Evolutionary conservation across 2,113 vertebrate genomes (phyloP).

Genomic region (Ancistrus triradiatus): DNA sequence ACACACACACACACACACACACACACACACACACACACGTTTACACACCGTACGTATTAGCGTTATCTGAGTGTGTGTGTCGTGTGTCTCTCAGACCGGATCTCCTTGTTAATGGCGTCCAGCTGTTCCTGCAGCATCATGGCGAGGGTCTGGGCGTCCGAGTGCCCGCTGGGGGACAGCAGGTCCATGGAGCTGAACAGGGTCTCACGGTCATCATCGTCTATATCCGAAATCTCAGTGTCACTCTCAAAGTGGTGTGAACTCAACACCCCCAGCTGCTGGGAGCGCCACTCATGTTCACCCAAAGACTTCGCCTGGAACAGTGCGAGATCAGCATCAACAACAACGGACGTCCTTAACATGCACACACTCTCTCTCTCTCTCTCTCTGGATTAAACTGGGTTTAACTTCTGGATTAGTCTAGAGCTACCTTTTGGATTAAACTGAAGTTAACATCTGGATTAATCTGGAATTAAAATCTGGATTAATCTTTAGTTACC

Average conservation of each 20-base stretch:
- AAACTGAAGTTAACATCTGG: too few species aligned
- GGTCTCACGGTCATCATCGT: slow-evolving; percentile 93
- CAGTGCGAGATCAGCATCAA: too few species aligned
- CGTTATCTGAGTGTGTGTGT: too few species aligned
- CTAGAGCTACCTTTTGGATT: too few species aligned
- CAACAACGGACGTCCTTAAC: too few species aligned
- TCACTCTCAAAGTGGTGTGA: slow-evolving; percentile 94
- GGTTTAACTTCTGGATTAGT: too few species aligned
- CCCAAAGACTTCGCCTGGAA: slow-evolving; percentile 89
- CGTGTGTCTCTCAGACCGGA: slow-evolving; percentile 69
- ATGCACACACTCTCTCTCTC: too few species aligned
- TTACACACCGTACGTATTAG: not conserved
- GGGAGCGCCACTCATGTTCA: slow-evolving; percentile 93
- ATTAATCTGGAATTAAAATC: too few species aligned
- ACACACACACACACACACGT: not conserved
- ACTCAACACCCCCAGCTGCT: slow-evolving; percentile 84
- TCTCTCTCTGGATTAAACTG: too few species aligned
- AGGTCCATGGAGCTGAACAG: slow-evolving; percentile 98
- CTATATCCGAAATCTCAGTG: slow-evolving; percentile 97
- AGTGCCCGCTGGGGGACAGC: slow-evolving; percentile 92
- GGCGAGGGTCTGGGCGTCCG: slow-evolving; percentile 93
- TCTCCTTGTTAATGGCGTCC: slow-evolving; percentile 99
- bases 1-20: not conserved
- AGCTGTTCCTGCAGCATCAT: slow-evolving; percentile 99
- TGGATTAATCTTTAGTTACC: too few species aligned